Evolutionary conservation across 2,888 invertebrate genomes (phyloP).

Genomic region (Pandemis corylana): DNA sequence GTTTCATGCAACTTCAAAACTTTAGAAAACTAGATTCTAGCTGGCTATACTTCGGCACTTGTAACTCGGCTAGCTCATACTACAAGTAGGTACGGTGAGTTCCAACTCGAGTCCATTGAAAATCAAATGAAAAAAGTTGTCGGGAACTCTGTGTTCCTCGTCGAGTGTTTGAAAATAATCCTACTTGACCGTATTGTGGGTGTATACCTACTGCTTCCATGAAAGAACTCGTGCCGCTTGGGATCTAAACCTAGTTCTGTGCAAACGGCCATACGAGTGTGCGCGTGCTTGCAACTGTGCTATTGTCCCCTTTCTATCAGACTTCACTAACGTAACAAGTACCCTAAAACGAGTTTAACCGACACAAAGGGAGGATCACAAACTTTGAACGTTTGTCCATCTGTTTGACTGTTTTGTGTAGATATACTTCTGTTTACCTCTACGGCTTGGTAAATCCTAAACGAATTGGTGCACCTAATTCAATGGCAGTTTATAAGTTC

Average conservation of each 20-base stretch:
- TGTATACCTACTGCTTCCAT: slow-evolving; percentile 56
- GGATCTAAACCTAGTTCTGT: slow-evolving; percentile 41
- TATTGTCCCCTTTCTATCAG: background rate
- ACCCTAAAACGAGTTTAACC: background rate
- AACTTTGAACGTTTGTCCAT: background rate
- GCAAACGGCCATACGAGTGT: background rate
- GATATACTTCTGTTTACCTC: background rate
- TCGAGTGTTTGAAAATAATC: slow-evolving; percentile 61
- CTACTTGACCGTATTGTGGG: slow-evolving; percentile 53
- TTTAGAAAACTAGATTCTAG: slow-evolving; percentile 23
- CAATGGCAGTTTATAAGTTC: too few species aligned
- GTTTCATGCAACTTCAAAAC: slow-evolving; percentile 18
- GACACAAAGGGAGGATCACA: background rate
- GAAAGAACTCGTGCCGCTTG: slow-evolving; percentile 53
- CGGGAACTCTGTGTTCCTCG: slow-evolving; percentile 39
- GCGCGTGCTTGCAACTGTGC: background rate
- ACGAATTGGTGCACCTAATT: too few species aligned
- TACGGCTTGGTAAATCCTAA: too few species aligned
- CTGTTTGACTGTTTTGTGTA: background rate
- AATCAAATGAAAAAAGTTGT: slow-evolving; percentile 44
- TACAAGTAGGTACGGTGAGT: slow-evolving; percentile 26
- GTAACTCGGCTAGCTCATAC: slow-evolving; percentile 18
- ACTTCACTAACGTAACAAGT: background rate
- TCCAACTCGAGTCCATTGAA: slow-evolving; percentile 38
- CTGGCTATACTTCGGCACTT: background rate